Conservation (phyloP, 2,113 vertebrate genomes). For the Sterna hirundo region DNA sequence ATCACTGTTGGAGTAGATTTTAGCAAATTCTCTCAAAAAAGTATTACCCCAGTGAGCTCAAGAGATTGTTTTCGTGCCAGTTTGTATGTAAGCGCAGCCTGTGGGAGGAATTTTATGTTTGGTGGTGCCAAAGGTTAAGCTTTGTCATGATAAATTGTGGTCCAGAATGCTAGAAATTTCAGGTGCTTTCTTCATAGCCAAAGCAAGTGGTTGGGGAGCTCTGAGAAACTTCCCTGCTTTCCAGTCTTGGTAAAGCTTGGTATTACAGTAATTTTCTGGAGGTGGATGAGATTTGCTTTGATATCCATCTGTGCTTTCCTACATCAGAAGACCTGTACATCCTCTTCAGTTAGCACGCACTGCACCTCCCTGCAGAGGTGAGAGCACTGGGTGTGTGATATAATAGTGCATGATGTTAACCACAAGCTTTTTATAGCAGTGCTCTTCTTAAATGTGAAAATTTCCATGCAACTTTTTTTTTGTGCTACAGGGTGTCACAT, state of each 20-base stretch:
- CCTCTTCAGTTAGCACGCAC: background rate
- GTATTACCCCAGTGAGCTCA: background rate
- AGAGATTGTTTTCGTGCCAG: background rate
- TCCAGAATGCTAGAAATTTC: background rate
- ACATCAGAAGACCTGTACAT: background rate
- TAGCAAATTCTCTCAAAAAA: background rate
- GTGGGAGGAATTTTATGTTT: background rate
- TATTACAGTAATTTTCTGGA: background rate
- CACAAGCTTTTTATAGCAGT: slow-evolving; percentile 46
- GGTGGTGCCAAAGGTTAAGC: background rate
- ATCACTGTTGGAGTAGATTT: background rate
- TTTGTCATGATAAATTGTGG: background rate
- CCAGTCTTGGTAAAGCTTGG: background rate
- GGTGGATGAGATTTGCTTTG: background rate
- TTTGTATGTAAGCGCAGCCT: background rate
- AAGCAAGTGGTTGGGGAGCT: background rate
- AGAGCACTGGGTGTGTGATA: slow-evolving; percentile 13
- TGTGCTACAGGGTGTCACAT: slow-evolving; percentile 1
- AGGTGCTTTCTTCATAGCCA: background rate
- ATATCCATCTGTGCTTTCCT: slow-evolving; percentile 19
- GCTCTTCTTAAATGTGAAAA: slow-evolving; percentile 25
- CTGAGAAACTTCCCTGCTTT: background rate
- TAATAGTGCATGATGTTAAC: slow-evolving; percentile 2
- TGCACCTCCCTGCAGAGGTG: background rate
- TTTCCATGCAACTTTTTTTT: slow-evolving; percentile 30